Conservation (phyloP, 2,113 vertebrate genomes). For the Psilopogon haemacephalus region DNA sequence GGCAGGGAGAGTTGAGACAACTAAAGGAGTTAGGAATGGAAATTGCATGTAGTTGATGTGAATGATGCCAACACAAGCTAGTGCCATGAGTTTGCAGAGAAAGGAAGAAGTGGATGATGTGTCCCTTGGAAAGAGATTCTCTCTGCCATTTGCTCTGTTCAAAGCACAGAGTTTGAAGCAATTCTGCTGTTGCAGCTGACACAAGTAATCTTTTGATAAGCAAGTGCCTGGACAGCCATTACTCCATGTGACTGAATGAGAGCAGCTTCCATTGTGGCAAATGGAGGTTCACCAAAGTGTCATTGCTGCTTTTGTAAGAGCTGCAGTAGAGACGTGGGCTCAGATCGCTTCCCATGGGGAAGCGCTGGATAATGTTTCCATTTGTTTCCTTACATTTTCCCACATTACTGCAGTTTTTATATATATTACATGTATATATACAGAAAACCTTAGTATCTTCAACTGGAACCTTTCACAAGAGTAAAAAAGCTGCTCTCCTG, state of each 20-base stretch:
- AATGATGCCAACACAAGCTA: background rate
- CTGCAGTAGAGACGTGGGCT: background rate
- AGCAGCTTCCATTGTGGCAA: background rate
- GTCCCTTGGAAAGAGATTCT: background rate
- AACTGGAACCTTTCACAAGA: background rate
- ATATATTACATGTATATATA: too few species aligned
- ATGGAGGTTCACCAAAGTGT: background rate
- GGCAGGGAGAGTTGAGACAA: background rate
- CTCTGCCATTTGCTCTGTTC: background rate
- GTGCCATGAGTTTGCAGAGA: background rate
- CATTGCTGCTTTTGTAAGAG: background rate
- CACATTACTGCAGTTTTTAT: background rate
- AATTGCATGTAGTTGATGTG: accelerated
- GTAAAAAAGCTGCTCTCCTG: background rate
- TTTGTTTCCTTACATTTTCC: background rate
- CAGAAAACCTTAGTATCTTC: background rate
- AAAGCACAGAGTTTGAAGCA: background rate
- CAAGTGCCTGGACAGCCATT: background rate
- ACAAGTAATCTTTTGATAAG: background rate
- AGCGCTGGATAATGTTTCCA: background rate
- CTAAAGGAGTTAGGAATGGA: background rate
- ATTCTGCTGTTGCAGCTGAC: background rate
- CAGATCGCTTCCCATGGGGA: background rate
- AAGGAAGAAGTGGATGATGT: background rate
- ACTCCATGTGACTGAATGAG: background rate